A percentile compares a stretch with the other conserved stretches of the same genome.
Conservation (phyloP, 2,113 vertebrate species). For the Anoura caudifer region DNA sequence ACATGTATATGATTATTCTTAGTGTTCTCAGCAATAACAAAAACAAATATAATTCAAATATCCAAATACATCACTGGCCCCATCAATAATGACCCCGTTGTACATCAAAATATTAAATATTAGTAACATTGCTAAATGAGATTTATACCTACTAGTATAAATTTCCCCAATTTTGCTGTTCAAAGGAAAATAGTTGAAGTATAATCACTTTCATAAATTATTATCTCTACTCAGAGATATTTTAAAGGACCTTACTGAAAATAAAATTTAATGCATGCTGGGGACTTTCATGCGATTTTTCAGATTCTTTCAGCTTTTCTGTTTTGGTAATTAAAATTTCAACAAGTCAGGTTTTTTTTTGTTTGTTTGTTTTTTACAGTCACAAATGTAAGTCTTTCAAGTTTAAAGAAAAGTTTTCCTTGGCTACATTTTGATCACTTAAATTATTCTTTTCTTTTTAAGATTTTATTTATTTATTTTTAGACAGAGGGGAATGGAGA, state of each 20-base stretch:
- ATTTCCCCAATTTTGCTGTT: not conserved
- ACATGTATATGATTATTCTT: not conserved
- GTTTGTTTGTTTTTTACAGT: not conserved
- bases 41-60: not conserved
- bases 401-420: not conserved
- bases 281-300: not conserved
- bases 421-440: not conserved
- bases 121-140: not conserved
- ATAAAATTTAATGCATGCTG: not conserved
- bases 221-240: not conserved
- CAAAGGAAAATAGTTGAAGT: not conserved
- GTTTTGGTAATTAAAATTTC: not conserved
- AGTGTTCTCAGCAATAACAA: not conserved
- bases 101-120: not conserved
- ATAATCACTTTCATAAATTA: not conserved
- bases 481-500: too few species aligned
- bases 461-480: too few species aligned
- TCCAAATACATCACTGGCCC: not conserved
- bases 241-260: not conserved
- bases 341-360: not conserved
- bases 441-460: not conserved
- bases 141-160: not conserved
- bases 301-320: not conserved
- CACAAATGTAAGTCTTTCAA: not conserved
- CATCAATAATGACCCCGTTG: not conserved